These are phyloP conservation scores for Eufriesea mexicana DNA, from an alignment of 1,140 invertebrate species.

Conservation along the genomic window DNA sequence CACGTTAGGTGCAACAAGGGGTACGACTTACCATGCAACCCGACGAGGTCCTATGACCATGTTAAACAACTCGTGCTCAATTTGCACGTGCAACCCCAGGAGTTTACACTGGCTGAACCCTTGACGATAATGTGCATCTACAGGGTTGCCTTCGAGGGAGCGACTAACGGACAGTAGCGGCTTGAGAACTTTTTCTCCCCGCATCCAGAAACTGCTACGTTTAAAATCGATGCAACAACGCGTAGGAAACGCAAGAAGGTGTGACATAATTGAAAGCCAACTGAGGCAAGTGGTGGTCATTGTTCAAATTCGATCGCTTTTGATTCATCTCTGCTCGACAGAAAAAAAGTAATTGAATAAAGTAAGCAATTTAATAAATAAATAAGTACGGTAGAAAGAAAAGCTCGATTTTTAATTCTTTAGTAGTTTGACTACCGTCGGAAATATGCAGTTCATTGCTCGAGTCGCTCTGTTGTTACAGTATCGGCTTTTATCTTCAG, in stretches of 20 bases:
- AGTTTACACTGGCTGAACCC: conserved; percentile 68
- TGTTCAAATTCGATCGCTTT: background rate
- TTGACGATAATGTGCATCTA: conserved; percentile 68
- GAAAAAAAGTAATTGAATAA: no score
- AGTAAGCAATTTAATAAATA: background rate
- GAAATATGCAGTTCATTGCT: background rate
- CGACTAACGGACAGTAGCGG: conserved; percentile 49
- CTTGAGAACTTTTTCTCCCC: conserved; percentile 46
- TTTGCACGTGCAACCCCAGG: conserved; percentile 68
- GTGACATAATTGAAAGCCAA: background rate
- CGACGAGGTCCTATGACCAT: conserved; percentile 64
- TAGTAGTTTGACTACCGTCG: no score
- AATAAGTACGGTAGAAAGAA: background rate
- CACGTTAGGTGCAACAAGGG: conserved; percentile 46
- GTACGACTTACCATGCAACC: conserved; percentile 43
- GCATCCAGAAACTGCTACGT: conserved; percentile 17
- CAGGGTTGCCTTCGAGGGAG: conserved; percentile 52
- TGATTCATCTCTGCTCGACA: no score
- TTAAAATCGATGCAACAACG: conserved; percentile 1
- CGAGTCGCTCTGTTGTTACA: background rate
- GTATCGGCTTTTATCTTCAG: no score
- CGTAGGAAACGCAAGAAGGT: conserved; percentile 6
- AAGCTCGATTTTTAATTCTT: background rate
- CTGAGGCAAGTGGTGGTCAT: background rate
- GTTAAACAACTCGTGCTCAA: conserved; percentile 71